Conservation (phyloP, 2,797 vertebrate genomes). For the Pangasius larnaudii region DNA sequence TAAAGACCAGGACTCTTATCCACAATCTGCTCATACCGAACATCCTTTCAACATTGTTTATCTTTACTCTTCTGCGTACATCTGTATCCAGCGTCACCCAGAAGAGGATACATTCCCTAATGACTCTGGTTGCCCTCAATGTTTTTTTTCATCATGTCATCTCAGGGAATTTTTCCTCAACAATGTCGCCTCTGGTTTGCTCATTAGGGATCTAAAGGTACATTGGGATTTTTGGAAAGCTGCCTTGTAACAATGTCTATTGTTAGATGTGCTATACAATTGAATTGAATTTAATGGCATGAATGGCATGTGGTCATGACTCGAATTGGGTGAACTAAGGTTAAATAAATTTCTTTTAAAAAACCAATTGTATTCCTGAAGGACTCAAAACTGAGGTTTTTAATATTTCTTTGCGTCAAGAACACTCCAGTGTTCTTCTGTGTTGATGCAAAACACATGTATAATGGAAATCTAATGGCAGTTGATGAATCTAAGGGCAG, state of each 20-base stretch:
- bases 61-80: not conserved
- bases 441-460: not conserved
- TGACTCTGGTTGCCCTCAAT: not conserved
- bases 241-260: slow-evolving; percentile 26
- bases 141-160: not conserved
- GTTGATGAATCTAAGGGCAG: not conserved
- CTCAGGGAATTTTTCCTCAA: not conserved
- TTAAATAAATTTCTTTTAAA: not conserved
- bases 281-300: not conserved
- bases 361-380: not conserved
- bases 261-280: not conserved
- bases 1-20: not conserved
- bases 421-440: not conserved
- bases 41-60: not conserved
- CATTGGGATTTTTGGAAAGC: not conserved
- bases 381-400: not conserved
- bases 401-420: not conserved
- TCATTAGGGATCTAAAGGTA: slow-evolving; percentile 11
- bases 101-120: not conserved
- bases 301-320: not conserved
- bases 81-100: not conserved
- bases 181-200: not conserved
- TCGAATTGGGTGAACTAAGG: not conserved
- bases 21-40: not conserved
- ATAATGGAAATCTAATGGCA: not conserved